Percentiles rank a stretch among this genome's conserved stretches.
phyloP scores from a whole-genome alignment of 2,113 vertebrate genomes.

The Antigone vipio region DNA sequence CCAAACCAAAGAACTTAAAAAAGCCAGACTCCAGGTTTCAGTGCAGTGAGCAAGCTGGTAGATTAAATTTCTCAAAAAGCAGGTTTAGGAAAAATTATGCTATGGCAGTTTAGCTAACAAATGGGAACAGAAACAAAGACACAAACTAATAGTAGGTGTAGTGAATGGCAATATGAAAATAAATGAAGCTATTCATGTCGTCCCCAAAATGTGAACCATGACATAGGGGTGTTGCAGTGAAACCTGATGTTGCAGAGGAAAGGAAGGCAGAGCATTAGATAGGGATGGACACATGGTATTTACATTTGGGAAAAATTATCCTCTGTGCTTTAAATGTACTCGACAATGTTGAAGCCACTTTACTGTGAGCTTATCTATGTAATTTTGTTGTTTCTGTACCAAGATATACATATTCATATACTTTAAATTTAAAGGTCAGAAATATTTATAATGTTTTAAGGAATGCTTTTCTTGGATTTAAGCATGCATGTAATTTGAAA shows the following conservation, averaged over 20 bases:
- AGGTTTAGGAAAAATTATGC: background rate
- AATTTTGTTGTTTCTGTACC: background rate
- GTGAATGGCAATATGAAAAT: background rate
- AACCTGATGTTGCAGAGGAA: background rate
- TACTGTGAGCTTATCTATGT: background rate
- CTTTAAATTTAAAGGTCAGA: background rate
- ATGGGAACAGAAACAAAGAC: background rate
- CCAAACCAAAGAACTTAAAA: no score
- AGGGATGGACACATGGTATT: background rate
- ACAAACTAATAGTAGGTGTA: background rate
- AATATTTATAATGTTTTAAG: background rate
- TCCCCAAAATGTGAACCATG: background rate
- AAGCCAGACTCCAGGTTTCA: no score
- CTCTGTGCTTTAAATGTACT: background rate
- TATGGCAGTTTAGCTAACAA: background rate
- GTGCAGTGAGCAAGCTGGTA: background rate
- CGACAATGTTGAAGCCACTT: background rate
- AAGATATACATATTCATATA: background rate
- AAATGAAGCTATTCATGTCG: background rate
- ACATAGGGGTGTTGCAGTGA: background rate
- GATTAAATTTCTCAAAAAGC: background rate
- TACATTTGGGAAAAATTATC: background rate
- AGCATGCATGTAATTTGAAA: background rate
- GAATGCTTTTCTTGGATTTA: background rate
- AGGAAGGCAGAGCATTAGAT: background rate